Evolutionary conservation across 2,888 invertebrate species (phyloP), one percentile per base, ranked within the genome.

Genomic region (Halocaridina rubra): DNA sequence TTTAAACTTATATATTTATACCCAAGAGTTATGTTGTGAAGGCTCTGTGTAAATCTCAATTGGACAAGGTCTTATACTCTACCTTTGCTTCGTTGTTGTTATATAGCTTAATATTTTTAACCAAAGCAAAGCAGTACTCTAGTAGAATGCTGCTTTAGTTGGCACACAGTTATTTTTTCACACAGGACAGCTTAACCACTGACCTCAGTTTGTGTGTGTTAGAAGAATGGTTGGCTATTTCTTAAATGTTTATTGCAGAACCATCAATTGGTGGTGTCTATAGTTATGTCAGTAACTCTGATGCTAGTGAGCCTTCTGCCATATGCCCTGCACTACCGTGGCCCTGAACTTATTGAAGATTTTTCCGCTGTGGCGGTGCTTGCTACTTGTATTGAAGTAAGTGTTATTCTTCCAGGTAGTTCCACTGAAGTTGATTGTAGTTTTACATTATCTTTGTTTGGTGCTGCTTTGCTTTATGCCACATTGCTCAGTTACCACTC

Each of bases 341-440:
- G 77, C n/a, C 57, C 53, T 22, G 78, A 78, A 32, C 27, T 67
- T n/a, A 29, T 29, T 39, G 74, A 80, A 53, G 85, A 74, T 76
- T 72, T 85, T 46, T 76, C 85, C 8, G 30, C 72, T 30, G 80
- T 81, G 24, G 78, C 77, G 22, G 76, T 85, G 78, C 78, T 85
- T 81, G 85, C 85, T 53, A 85, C 61, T 46, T 81, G 81, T 24
- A 78, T 85, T 71, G 81, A 85, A 78, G 86, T 81, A 76, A 77
- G 78, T 86, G 39, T 46, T 19, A 16, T 69, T 39, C 53, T 29
- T 71, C 22, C 32, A 46, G 69, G 29, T 80, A 13, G 53, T 29
- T 53, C 32, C 57, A 19, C 13, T 30, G 59, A 32, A 32, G 24
- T 80, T 59, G 0, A 72, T 80, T 33, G 88, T 88, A 29, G 24